Percentiles rank a stretch among this genome's conserved stretches.
These are phyloP conservation scores for Apis florea DNA, from an alignment of 1,140 invertebrate species.

Conservation along the genomic window DNA sequence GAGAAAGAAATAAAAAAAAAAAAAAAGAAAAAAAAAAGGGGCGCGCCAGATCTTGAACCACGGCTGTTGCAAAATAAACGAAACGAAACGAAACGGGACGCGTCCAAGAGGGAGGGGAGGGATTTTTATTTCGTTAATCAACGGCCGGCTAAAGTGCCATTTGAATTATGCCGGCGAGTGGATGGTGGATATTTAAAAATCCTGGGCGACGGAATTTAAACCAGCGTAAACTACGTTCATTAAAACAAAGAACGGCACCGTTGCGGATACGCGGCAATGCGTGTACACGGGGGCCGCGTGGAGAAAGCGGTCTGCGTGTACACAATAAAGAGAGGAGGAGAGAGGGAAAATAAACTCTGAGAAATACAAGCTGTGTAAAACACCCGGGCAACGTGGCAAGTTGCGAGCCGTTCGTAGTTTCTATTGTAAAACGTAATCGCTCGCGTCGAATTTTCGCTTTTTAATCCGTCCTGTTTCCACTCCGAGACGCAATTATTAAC, in stretches of 20 bases:
- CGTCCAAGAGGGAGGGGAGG: not conserved
- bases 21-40: not conserved
- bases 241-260: conserved; percentile 48
- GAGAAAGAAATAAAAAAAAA: not conserved
- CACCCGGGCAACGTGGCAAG: conserved; percentile 24
- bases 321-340: no score
- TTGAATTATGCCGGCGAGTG: conserved; percentile 29
- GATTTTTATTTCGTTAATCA: conserved; percentile 37
- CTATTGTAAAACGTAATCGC: conserved; percentile 40
- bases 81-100: not conserved
- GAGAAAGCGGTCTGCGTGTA: not conserved
- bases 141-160: conserved; percentile 11
- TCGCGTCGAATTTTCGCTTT: conserved; percentile 36
- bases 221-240: conserved; percentile 52
- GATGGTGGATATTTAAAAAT: conserved; percentile 46
- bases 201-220: conserved; percentile 35
- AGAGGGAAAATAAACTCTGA: conserved; percentile 34
- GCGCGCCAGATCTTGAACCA: not conserved
- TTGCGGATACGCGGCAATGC: conserved; percentile 41
- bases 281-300: conserved; percentile 10
- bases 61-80: not conserved
- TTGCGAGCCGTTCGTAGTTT: conserved; percentile 9
- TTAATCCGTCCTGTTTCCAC: not conserved
- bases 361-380: conserved; percentile 49
- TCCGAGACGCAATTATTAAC: not conserved